Evolutionary conservation across 2,113 vertebrate species (phyloP), one percentile per base, ranked within the genome.

Genomic region (Thamnophis sirtalis): DNA sequence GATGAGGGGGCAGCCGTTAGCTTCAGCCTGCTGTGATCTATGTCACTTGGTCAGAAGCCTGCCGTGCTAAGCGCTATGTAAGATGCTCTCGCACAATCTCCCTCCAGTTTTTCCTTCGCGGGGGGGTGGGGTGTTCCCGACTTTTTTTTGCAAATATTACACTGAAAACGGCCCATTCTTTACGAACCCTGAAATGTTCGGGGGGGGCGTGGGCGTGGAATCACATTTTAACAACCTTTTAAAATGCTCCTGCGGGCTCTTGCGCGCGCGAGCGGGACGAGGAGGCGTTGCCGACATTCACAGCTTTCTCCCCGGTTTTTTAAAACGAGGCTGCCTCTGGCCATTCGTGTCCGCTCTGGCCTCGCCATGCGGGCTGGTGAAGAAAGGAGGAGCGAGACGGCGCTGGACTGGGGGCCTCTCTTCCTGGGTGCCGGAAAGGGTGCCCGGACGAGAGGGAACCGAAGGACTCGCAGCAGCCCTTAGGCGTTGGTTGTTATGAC

Each of bases 401-500:
- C 91, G 54, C 73, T 3, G 73, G n/a, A 21, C 17, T 1, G 33
- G 73, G 33, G 3, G 7, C 33, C 68, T 38, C 33, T 38, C 33
- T 7, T 48, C 53, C 15, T 5, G n/a, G 89, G 48, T 56, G 17
- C 80, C 11, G 9, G 28, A 13, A 49, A 5, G 56, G 49, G 3
- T 17, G 22, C 33, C 90, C 50, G 86, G 86, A 22, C 60, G 5
- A 50, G 38, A 15, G 86, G 0, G 24, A 33, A 48, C 21, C 7
- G 53, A 53, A 73, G 91, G 93, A 68, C 53, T 88, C 51, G 53
- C 51, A 10, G 63, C 17, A 43, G 73, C 50, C 92, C 33, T 53
- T 3, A 43, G 88, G 92, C 88, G 88, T 38, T n/a, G 91, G 80
- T 93, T 91, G 94, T 91, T 93, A 73, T 94, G 94, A 89, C 91